These are phyloP conservation scores for Rhynchonycteris naso DNA, from an alignment of 2,797 vertebrate genomes.

Conservation along the genomic window DNA sequence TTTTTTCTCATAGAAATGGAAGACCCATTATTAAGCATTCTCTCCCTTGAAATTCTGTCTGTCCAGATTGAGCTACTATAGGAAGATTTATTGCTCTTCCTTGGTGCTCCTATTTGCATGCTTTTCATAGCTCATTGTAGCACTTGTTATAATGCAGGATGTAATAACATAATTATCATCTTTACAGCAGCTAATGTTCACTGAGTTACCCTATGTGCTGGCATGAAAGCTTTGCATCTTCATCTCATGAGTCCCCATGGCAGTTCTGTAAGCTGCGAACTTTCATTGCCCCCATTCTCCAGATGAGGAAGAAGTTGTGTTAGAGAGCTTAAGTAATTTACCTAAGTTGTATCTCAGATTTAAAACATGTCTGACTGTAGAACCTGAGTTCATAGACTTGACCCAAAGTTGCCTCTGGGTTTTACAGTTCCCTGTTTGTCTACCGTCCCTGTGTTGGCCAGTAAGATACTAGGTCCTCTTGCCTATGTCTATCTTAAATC, in stretches of 20 bases:
- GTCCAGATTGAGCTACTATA: not conserved
- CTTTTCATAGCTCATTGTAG: not conserved
- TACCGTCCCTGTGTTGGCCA: not conserved
- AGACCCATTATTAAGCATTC: not conserved
- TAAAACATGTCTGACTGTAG: not conserved
- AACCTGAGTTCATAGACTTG: not conserved
- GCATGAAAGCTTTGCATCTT: not conserved
- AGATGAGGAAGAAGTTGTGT: not conserved
- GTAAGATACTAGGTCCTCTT: not conserved
- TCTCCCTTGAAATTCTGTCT: not conserved
- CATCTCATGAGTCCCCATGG: not conserved
- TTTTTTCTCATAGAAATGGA: not conserved
- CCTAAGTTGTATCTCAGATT: not conserved
- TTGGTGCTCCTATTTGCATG: not conserved
- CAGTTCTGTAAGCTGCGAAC: not conserved
- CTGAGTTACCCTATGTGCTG: not conserved
- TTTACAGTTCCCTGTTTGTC: not conserved
- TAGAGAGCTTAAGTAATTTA: not conserved
- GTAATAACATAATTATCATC: not conserved
- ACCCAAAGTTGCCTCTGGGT: not conserved
- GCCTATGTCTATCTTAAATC: accelerated
- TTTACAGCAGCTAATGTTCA: not conserved
- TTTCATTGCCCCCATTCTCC: not conserved
- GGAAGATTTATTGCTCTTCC: not conserved
- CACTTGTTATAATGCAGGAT: not conserved